Conservation (phyloP, 2,113 vertebrate species). For the Chlamydotis undulata region DNA sequence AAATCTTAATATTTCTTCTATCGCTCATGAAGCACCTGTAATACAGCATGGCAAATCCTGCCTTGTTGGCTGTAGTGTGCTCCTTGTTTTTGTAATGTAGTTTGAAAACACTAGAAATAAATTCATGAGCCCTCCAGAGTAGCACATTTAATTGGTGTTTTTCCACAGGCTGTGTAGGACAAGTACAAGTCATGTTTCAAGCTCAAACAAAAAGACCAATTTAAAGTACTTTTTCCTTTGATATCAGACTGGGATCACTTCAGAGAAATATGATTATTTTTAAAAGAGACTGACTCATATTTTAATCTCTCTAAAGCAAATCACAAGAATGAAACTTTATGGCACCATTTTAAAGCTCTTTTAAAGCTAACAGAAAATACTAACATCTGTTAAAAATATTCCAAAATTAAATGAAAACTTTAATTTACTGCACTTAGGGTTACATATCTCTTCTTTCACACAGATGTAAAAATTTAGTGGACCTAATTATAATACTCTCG, state of each 20-base stretch:
- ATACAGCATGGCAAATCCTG: not conserved
- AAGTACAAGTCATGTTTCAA: slow-evolving; percentile 28
- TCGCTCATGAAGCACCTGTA: not conserved
- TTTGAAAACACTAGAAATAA: not conserved
- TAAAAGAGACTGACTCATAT: slow-evolving; percentile 8
- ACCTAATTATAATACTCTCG: not conserved
- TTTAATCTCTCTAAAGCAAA: slow-evolving; percentile 13
- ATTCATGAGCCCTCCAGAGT: not conserved
- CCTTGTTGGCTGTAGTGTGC: not conserved
- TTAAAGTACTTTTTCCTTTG: slow-evolving; percentile 24
- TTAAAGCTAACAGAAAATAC: not conserved
- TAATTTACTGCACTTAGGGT: not conserved
- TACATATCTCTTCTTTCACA: not conserved
- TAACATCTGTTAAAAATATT: not conserved
- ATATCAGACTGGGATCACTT: slow-evolving; percentile 32
- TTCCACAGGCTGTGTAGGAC: not conserved
- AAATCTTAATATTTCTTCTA: not conserved
- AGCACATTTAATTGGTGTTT: not conserved
- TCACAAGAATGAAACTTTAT: not conserved
- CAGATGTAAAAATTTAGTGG: not conserved
- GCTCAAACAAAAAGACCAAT: slow-evolving; percentile 20
- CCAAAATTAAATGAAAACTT: not conserved
- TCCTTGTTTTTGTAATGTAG: not conserved
- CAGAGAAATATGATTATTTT: slow-evolving; percentile 1
- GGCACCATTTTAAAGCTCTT: not conserved